A percentile compares a stretch with the other conserved stretches of the same genome.
These are phyloP conservation scores for Drosophila seguyi DNA, from an alignment of 1,140 invertebrate species.

Conservation along the genomic window DNA sequence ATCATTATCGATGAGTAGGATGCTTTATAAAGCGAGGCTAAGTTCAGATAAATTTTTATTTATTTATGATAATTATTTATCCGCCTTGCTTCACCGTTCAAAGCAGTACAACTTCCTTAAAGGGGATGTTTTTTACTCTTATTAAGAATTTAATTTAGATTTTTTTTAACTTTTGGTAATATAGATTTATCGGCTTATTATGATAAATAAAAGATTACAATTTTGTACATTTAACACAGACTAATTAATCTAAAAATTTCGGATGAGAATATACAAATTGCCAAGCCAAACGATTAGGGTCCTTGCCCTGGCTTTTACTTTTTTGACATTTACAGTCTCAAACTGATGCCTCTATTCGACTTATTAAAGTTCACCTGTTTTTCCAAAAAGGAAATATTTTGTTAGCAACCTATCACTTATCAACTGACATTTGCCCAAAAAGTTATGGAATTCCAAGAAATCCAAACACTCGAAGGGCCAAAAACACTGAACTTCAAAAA, in stretches of 20 bases:
- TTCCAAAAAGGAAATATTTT: constrained; percentile 2
- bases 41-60: not conserved
- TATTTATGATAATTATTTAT: constrained; percentile 10
- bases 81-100: not conserved
- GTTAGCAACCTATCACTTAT: constrained; percentile 25
- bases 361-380: not conserved
- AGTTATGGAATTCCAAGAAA: constrained; percentile 44
- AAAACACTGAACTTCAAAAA: constrained; percentile 32
- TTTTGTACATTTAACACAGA: too few relatives aligned
- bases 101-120: not conserved
- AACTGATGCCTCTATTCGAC: constrained; percentile 8
- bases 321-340: not conserved
- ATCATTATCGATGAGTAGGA: not conserved
- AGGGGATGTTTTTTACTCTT: not conserved
- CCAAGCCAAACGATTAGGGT: not conserved
- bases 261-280: too few relatives aligned
- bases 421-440: constrained; percentile 41
- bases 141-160: not conserved
- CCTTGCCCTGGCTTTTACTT: not conserved
- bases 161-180: not conserved
- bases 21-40: not conserved
- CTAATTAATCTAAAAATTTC: too few relatives aligned
- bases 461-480: constrained; percentile 45
- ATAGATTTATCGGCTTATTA: too few relatives aligned
- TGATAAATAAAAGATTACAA: too few relatives aligned